Evolutionary conservation across 2,113 vertebrate genomes (phyloP).

Genomic region (Erythrolamprus reginae): DNA sequence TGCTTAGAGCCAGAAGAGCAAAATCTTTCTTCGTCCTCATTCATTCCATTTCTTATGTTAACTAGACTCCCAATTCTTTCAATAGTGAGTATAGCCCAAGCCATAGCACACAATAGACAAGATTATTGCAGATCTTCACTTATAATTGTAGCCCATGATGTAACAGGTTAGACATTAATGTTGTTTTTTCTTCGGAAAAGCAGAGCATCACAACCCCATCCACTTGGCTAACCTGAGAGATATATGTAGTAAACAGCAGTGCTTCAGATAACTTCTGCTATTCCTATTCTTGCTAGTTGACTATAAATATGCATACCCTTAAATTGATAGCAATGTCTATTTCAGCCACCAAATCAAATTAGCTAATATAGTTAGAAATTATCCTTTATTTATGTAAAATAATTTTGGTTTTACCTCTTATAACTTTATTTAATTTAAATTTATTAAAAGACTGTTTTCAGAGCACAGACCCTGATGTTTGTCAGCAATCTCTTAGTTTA

Average conservation of each 20-base stretch:
- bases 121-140: conserved; percentile 23
- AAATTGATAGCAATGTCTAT: conserved; percentile 57
- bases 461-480: neutral
- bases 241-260: conserved; percentile 33
- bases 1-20: neutral
- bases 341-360: conserved; percentile 63
- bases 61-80: neutral
- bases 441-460: conserved; percentile 31
- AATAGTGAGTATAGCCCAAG: conserved; percentile 18
- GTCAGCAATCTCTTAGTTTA: neutral
- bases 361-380: conserved; percentile 55
- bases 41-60: neutral
- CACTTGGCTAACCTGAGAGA: conserved; percentile 49
- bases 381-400: conserved; percentile 59
- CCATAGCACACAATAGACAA: neutral
- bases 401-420: conserved; percentile 42
- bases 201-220: conserved; percentile 15
- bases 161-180: conserved; percentile 9
- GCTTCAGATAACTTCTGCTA: conserved; percentile 48
- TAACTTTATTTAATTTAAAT: conserved; percentile 15
- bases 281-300: conserved; percentile 61
- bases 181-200: conserved; percentile 11
- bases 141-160: neutral
- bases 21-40: neutral
- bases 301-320: conserved; percentile 63